Evolutionary conservation across 2,113 vertebrate genomes (phyloP), one percentile per base, ranked within the genome.

Genomic region (Phrynosoma blainvillii): DNA sequence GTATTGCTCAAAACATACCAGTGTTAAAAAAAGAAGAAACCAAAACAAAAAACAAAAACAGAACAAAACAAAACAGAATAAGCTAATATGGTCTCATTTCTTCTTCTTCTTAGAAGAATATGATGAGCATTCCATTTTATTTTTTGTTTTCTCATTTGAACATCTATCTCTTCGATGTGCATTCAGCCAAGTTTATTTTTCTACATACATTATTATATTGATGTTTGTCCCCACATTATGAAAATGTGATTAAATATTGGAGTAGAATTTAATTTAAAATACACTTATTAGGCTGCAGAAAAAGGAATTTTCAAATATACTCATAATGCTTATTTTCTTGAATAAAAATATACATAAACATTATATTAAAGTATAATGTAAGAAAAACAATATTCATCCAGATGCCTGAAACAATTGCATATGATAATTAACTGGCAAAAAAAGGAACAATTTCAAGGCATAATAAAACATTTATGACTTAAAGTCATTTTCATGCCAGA

Each of bases 311-410:
- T 20, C 83, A 59, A 74, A 75, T 73, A 25, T 66, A 32, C 27
- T 56, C 52, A 36, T 65, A 65, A 21, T 36, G 20, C n/a, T 25
- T 56, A 59, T 73, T 71, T 74, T 10, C 70, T 56, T 14, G 11
- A 23, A 84, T 74, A 84, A 54, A 74, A 59, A 36, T 59, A 75
- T 32, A 70, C 32, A 83, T 25, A 68, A 81, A 18, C 3, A 32
- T 75, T 20, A 20, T 70, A 52, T 52, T 71, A n/a, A 84, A 70
- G 42, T 52, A 84, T 84, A 84, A 42, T 56, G 27, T 2, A 36
- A 40, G 30, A 84, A 84, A 84, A 56, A 54, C 47, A 80, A 30
- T 84, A 59, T 84, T 30, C n/a, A 75, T 84, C 52, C 52, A 36
- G 10, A 74, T 59, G n/a, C n/a, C 30, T 56, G 83, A 59, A 74